A percentile compares a stretch with the other conserved stretches of the same genome.
Conservation (phyloP, 1,140 invertebrate genomes). For the Monochamus saltuarius region DNA sequence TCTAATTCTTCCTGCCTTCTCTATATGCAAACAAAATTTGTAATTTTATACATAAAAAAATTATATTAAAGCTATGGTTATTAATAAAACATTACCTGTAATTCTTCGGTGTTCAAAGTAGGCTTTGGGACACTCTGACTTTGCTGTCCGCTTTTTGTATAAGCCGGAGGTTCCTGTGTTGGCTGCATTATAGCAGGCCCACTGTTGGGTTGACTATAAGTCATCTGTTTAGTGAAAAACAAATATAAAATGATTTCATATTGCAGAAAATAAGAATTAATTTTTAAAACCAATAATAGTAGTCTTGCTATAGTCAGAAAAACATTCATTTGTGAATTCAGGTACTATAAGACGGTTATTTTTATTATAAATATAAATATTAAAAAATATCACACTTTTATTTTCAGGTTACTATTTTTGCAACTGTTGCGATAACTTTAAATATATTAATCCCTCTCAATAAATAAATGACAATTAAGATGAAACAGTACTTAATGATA, state of each 20-base stretch:
- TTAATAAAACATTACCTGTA: slow-evolving; percentile 59
- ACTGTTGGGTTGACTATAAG: slow-evolving; percentile 41
- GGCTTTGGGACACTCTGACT: slow-evolving; percentile 54
- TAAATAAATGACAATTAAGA: slow-evolving; percentile 4
- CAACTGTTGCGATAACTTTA: no score
- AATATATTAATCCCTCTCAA: no score
- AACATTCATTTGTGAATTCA: no score
- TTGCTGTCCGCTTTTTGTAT: slow-evolving; percentile 60
- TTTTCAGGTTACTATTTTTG: no score
- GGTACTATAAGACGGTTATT: no score
- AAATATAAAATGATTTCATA: neutral
- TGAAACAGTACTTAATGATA: slow-evolving; percentile 11
- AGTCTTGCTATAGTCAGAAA: no score
- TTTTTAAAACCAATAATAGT: no score
- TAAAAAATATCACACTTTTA: no score
- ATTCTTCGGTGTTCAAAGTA: slow-evolving; percentile 63
- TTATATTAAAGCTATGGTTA: no score
- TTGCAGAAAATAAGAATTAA: no score
- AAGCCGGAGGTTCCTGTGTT: slow-evolving; percentile 59
- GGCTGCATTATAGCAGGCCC: slow-evolving; percentile 74
- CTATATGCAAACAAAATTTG: slow-evolving; percentile 51
- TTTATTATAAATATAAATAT: no score
- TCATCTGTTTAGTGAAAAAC: slow-evolving; percentile 6
- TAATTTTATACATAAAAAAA: neutral
- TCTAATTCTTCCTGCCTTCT: slow-evolving; percentile 82